Conservation (phyloP, 2,888 invertebrate genomes). For the Hofmannophila pseudospretella region DNA sequence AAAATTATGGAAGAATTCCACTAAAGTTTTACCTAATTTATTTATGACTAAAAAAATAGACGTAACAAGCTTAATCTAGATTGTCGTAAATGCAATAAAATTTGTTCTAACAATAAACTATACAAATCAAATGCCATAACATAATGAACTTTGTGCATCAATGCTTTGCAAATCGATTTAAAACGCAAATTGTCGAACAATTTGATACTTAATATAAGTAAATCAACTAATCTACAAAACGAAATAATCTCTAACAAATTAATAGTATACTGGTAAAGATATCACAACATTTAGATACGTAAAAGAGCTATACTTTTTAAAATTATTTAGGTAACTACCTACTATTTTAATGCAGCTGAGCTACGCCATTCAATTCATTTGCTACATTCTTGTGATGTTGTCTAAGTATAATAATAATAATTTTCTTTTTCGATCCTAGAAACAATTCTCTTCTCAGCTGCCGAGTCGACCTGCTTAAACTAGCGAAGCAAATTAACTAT, state of each 20-base stretch:
- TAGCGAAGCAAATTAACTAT: not conserved
- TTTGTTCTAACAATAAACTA: slow-evolving; percentile 29
- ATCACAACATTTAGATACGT: slow-evolving; percentile 43
- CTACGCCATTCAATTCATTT: slow-evolving; percentile 8
- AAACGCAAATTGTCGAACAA: slow-evolving; percentile 55
- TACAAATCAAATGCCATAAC: not conserved
- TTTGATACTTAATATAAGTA: slow-evolving; percentile 39
- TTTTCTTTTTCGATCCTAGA: not conserved
- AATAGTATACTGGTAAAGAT: slow-evolving; percentile 27
- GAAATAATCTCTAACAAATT: slow-evolving; percentile 13
- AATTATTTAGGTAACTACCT: slow-evolving; percentile 16
- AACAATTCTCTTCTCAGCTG: slow-evolving; percentile 20
- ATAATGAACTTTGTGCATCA: slow-evolving; percentile 34
- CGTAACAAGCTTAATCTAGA: slow-evolving; percentile 8
- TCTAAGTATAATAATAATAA: too few species aligned
- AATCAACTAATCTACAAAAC: slow-evolving; percentile 15
- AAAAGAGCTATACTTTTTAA: slow-evolving; percentile 25
- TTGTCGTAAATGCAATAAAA: slow-evolving; percentile 49
- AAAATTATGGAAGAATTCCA: slow-evolving; percentile 23
- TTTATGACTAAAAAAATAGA: slow-evolving; percentile 11
- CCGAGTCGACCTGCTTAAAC: not conserved
- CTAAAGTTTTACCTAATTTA: slow-evolving; percentile 14
- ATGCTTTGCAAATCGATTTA: slow-evolving; percentile 21
- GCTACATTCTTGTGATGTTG: not conserved
- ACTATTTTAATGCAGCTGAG: slow-evolving; percentile 24